Evolutionary conservation across 2,888 invertebrate genomes (phyloP).

Genomic region (Drosophila neoperkinsi): DNA sequence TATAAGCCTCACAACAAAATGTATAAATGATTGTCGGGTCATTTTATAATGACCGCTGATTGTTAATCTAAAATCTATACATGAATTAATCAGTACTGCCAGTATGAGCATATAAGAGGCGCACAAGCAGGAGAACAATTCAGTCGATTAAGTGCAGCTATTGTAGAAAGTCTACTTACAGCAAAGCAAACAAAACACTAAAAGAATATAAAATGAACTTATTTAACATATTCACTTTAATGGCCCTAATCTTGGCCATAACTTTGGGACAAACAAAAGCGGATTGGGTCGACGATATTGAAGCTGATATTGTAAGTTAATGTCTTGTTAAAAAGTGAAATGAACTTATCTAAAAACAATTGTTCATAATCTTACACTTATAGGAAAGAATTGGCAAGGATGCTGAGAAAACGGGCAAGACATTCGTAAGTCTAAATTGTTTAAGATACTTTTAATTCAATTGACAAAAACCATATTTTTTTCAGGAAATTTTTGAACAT

Average conservation of each 20-base stretch:
- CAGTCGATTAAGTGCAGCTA: not conserved
- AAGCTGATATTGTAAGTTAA: slow-evolving; percentile 3
- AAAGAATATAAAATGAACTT: slow-evolving; percentile 3
- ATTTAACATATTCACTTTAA: not conserved
- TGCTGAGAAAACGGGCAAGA: not conserved
- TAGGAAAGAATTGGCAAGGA: not conserved
- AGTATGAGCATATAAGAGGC: slow-evolving; percentile 3
- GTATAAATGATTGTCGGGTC: not conserved
- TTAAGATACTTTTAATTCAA: not conserved
- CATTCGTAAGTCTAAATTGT: not conserved
- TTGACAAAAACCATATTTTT: not conserved
- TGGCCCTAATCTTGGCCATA: slow-evolving; percentile 7
- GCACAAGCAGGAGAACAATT: not conserved
- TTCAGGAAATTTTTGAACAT: not conserved
- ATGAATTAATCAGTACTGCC: no score
- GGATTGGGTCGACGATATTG: not conserved
- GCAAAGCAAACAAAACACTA: not conserved
- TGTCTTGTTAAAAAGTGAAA: not conserved
- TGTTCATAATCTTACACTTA: not conserved
- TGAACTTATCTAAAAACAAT: not conserved
- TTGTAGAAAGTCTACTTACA: not conserved
- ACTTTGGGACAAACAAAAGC: not conserved
- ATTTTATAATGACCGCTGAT: not conserved
- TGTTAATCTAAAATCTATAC: not conserved
- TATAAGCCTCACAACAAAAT: no score